Base-by-base conservation (phyloP, 2,888 invertebrate genomes). In the Nymphalis urticae region DNA sequence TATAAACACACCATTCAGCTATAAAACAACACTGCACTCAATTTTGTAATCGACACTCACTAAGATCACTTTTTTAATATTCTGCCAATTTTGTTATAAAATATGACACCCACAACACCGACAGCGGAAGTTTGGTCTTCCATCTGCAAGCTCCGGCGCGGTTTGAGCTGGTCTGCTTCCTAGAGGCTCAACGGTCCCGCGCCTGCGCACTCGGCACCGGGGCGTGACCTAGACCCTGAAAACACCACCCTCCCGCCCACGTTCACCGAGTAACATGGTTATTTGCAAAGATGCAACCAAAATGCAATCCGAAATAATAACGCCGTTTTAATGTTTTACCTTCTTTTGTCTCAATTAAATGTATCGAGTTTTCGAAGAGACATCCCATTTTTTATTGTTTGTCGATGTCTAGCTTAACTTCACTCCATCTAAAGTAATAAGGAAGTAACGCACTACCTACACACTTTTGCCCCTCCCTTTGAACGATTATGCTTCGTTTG, bases 151-250 rank as follows among this genome's bases (percentile, higher is more conserved):
- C 75, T 75, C 82, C 85, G 79, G 79, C 81, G 81, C 78, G 82
- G 72, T 85, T 80, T 84, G 83, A 85, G 80, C 82, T 79, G 77
- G 71, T 75, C 73, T 73, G 73, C 78, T 85, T 83, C 84, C 83
- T 81, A 74, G 80, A 75, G 77, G 54, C 56, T 36, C 54, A 19
- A 19, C 19, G 36, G 82, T 56, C 82, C 81, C 87, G 87, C 91
- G 90, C 92, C 79, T 83, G 93, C 93, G 92, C 82, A 36, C 47
- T 69, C 42, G 68, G 65, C 75, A 62, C 82, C 80, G 82, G 92
- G 93, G 93, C 93, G 93, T 93, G 89, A 93, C 93, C 93, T 93
- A 93, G 93, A 93, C 93, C 93, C 89, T 93, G 93, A 90, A 89
- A 88, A 82, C 77, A 75, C 77, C 89, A 87, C 88, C 90, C 88